Conservation (phyloP, 2,888 invertebrate species). For the Cylloceria caligata region DNA sequence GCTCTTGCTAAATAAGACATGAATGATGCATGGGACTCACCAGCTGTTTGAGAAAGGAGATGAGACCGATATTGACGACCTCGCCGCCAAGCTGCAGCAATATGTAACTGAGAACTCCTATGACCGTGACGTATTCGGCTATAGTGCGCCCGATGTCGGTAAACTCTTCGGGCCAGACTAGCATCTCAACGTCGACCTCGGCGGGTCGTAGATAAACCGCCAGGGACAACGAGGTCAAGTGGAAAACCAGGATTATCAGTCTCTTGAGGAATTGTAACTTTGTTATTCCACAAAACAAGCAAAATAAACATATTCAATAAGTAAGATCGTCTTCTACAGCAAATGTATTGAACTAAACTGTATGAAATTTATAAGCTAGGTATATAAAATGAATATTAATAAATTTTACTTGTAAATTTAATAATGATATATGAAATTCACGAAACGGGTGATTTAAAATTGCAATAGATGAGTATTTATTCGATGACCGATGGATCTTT, state of each 20-base stretch:
- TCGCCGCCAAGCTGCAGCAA: conserved; percentile 97
- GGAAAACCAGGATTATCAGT: conserved; percentile 93
- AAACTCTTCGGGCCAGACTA: conserved; percentile 86
- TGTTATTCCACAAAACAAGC: conserved; percentile 29
- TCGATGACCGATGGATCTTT: too few relatives aligned
- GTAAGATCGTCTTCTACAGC: conserved; percentile 3
- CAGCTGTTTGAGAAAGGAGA: conserved; percentile 96
- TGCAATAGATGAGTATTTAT: too few relatives aligned
- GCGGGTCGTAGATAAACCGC: conserved; percentile 96
- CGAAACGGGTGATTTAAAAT: too few relatives aligned
- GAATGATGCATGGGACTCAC: conserved; percentile 86
- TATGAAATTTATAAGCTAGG: too few relatives aligned
- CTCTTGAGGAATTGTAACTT: conserved; percentile 97
- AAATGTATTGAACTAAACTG: background rate
- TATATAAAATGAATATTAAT: too few relatives aligned
- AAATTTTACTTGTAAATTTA: too few relatives aligned
- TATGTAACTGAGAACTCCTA: conserved; percentile 95
- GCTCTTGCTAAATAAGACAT: background rate
- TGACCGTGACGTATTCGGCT: conserved; percentile 92
- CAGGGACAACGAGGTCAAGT: conserved; percentile 94
- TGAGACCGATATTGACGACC: conserved; percentile 96
- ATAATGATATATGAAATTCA: too few relatives aligned
- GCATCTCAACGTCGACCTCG: conserved; percentile 86
- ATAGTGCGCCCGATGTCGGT: conserved; percentile 84
- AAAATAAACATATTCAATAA: conserved; percentile 15